Evolutionary conservation across 2,797 vertebrate genomes (phyloP).

Genomic region (Pantherophis alleghaniensis): DNA sequence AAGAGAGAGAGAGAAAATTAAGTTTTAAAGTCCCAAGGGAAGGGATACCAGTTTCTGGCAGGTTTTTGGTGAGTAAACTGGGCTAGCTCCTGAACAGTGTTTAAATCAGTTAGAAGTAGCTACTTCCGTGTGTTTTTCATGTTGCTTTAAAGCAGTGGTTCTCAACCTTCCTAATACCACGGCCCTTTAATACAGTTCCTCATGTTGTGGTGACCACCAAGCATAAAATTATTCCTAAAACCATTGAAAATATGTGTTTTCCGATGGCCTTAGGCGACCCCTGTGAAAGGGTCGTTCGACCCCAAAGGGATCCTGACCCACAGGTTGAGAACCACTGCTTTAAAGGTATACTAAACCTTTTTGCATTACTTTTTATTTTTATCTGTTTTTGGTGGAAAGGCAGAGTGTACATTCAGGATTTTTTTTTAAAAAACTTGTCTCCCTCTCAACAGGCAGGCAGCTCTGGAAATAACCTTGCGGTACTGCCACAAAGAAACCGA

Average conservation of each 20-base stretch:
- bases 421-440: not conserved
- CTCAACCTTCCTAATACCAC: too few species aligned
- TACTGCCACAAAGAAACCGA: conserved; percentile 87
- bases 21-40: not conserved
- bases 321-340: not conserved
- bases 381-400: not conserved
- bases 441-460: conserved; percentile 81
- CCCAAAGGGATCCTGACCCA: too few species aligned
- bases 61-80: not conserved
- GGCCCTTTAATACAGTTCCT: too few species aligned
- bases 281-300: too few species aligned
- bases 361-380: not conserved
- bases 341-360: not conserved
- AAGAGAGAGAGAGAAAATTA: not conserved
- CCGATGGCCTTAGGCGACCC: too few species aligned
- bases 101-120: not conserved
- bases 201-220: too few species aligned
- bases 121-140: not conserved
- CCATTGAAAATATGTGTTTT: too few species aligned
- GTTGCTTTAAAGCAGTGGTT: not conserved
- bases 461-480: conserved; percentile 85
- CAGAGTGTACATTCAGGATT: not conserved
- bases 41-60: not conserved
- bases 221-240: too few species aligned
- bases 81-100: not conserved